Evolutionary conservation across 2,797 vertebrate species (phyloP).

Genomic region (Sebastes hopkinsi): DNA sequence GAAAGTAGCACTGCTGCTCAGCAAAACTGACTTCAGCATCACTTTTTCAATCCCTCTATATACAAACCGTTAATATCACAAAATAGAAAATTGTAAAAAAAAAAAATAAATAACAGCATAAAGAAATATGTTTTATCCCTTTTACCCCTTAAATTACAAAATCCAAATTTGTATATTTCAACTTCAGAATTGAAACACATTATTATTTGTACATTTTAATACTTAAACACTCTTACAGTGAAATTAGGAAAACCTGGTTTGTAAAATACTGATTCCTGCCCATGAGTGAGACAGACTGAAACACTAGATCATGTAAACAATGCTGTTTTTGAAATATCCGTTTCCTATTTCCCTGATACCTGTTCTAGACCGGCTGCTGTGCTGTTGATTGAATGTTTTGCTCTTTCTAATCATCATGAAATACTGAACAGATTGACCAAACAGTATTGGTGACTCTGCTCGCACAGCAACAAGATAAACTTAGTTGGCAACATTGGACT

Average conservation of each 20-base stretch:
- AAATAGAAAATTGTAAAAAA: background rate
- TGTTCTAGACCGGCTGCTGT: background rate
- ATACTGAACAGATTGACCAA: background rate
- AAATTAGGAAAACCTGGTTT: background rate
- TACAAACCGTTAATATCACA: background rate
- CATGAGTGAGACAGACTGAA: background rate
- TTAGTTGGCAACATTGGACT: background rate
- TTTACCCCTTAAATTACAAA: background rate
- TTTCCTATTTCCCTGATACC: background rate
- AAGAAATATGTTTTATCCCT: background rate
- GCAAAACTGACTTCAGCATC: background rate
- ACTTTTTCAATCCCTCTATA: background rate
- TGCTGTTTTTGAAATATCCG: background rate
- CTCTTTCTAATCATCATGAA: background rate
- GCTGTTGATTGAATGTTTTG: fast-evolving
- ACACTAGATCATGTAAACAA: background rate
- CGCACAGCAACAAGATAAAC: background rate
- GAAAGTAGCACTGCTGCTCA: background rate
- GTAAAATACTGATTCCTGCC: background rate
- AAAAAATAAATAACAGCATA: background rate
- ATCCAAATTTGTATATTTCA: background rate
- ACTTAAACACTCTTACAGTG: background rate
- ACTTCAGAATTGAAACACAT: background rate
- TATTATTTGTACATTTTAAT: background rate
- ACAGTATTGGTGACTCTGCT: background rate